Percentiles rank a stretch among this genome's conserved stretches.
phyloP scores from a whole-genome alignment of 1,140 invertebrate genomes.

The Delia radicum region DNA sequence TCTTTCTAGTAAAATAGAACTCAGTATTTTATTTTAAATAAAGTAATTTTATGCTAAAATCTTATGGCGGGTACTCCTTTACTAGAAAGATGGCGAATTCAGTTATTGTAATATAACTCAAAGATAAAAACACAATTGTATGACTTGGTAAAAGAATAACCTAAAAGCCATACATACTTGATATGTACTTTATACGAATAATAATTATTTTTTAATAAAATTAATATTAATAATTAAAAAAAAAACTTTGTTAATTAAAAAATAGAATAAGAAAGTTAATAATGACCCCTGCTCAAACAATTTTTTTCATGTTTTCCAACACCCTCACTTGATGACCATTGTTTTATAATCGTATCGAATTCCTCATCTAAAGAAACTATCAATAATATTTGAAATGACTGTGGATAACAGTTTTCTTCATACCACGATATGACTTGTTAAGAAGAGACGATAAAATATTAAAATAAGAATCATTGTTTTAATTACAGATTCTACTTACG shows the following conservation, averaged over 20 bases:
- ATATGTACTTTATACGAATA: slow-evolving; percentile 17
- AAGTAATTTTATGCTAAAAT: no score
- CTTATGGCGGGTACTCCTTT: no score
- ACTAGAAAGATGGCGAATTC: no score
- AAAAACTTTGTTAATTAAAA: not conserved
- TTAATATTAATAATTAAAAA: not conserved
- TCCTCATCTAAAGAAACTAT: slow-evolving; percentile 63
- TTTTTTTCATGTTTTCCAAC: slow-evolving; percentile 57
- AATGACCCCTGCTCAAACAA: slow-evolving; percentile 26
- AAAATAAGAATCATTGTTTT: not conserved
- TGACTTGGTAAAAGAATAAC: no score
- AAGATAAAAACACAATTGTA: no score
- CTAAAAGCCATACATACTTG: not conserved
- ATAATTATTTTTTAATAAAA: not conserved
- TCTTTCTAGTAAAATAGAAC: not conserved
- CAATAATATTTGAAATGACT: slow-evolving; percentile 61
- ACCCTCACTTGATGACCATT: slow-evolving; percentile 68
- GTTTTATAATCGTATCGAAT: slow-evolving; percentile 62
- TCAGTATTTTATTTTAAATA: not conserved
- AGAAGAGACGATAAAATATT: not conserved
- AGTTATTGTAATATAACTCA: no score
- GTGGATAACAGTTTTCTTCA: slow-evolving; percentile 63
- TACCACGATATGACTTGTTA: slow-evolving; percentile 43
- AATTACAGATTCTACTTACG: slow-evolving; percentile 27
- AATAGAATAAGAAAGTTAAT: slow-evolving; percentile 2